Conservation (phyloP, 2,888 invertebrate genomes). For the Tortricodes alternella region DNA sequence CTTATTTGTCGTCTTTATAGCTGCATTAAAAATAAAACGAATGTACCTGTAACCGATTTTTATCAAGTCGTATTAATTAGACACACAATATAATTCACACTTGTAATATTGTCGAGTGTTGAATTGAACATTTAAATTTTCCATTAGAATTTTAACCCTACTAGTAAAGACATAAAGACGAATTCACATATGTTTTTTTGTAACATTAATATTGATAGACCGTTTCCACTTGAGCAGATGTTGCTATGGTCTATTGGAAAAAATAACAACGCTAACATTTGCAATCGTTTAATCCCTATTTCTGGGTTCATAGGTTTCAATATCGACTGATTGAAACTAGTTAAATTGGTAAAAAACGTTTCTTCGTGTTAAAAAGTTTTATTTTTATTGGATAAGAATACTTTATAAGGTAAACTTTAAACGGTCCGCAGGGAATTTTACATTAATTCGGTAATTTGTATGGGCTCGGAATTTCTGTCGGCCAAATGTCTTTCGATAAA, state of each 20-base stretch:
- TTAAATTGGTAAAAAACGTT: constrained; percentile 1
- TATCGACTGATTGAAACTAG: too few relatives aligned
- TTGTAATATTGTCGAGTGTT: constrained; percentile 5
- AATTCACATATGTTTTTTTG: neutral
- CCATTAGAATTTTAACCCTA: neutral
- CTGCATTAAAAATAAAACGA: constrained; percentile 13
- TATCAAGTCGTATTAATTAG: constrained; percentile 14
- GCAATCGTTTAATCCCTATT: too few relatives aligned
- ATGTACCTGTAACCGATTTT: constrained; percentile 13
- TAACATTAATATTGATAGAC: constrained; percentile 31
- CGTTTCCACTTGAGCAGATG: constrained; percentile 46
- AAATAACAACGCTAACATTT: too few relatives aligned
- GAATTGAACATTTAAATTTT: neutral
- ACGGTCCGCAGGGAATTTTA: constrained; percentile 12
- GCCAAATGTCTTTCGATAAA: constrained; percentile 18
- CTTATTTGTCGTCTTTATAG: too few relatives aligned
- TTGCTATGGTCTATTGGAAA: constrained; percentile 33
- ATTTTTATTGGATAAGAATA: constrained; percentile 1
- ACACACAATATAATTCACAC: constrained; percentile 23
- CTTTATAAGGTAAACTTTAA: constrained; percentile 23
- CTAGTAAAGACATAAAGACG: neutral
- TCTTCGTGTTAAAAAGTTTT: constrained; percentile 33
- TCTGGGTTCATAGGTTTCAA: too few relatives aligned
- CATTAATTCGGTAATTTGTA: constrained; percentile 23
- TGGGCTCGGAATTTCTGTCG: constrained; percentile 5